Conservation (phyloP, 2,113 vertebrate genomes). For the Taurulus bubalis region DNA sequence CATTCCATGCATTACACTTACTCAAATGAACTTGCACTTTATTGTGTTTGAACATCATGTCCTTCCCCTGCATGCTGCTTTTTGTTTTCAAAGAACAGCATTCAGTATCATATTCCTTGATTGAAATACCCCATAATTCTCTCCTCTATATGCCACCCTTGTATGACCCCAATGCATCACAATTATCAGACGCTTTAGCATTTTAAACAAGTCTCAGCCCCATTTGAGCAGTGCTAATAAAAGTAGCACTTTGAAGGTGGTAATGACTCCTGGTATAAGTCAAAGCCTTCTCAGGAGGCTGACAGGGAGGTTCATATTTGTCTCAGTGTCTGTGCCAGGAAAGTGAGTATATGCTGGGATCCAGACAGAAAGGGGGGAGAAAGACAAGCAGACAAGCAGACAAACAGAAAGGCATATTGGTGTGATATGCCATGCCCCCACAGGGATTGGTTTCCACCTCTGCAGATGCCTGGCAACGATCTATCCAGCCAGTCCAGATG, state of each 20-base stretch:
- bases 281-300: slow-evolving; percentile 16
- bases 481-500: slow-evolving; percentile 41
- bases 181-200: slow-evolving; percentile 35
- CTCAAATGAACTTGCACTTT: background rate
- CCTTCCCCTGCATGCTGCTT: background rate
- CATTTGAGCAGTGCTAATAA: slow-evolving; percentile 38
- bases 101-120: background rate
- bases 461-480: slow-evolving; percentile 80
- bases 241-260: slow-evolving; percentile 23
- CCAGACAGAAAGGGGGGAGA: background rate
- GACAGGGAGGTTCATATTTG: background rate
- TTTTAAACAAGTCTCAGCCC: slow-evolving; percentile 40
- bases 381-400: slow-evolving; percentile 12
- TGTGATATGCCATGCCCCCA: slow-evolving; percentile 57
- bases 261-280: slow-evolving; percentile 18
- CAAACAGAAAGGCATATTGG: slow-evolving; percentile 9
- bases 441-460: slow-evolving; percentile 77
- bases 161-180: slow-evolving; percentile 12
- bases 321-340: background rate
- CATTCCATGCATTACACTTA: background rate
- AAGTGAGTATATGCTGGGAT: background rate
- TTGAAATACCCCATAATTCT: background rate
- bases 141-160: background rate
- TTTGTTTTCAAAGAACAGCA: background rate
- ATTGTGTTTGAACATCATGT: background rate